phyloP scores from a whole-genome alignment of 1,140 invertebrate genomes.

The Eumeta japonica region DNA sequence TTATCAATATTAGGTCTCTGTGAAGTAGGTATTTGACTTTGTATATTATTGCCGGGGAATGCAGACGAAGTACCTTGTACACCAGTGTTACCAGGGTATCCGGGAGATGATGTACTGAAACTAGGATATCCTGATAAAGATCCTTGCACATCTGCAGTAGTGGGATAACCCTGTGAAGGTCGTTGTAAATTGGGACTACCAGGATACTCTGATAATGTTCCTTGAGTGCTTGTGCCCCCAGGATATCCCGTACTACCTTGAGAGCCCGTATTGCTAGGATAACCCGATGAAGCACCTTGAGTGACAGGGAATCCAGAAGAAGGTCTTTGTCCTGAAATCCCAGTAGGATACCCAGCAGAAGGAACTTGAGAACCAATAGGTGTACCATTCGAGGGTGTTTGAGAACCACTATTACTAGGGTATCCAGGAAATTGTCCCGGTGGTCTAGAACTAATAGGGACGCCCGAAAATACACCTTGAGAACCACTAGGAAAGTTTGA shows the following conservation, averaged over 20 bases:
- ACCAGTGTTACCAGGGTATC: slow-evolving; percentile 61
- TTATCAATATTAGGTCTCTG: too few relatives aligned
- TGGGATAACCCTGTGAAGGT: slow-evolving; percentile 12
- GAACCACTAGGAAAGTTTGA: slow-evolving; percentile 8
- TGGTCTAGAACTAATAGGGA: slow-evolving; percentile 26
- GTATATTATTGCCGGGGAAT: slow-evolving; percentile 17
- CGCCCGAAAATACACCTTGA: slow-evolving; percentile 13
- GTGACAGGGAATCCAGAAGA: slow-evolving; percentile 3
- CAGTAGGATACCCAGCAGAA: not conserved
- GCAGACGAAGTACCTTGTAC: slow-evolving; percentile 30
- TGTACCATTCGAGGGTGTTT: slow-evolving; percentile 32
- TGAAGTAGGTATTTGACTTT: slow-evolving; percentile 14
- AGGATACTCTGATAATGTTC: slow-evolving; percentile 19
- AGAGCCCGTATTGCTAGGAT: slow-evolving; percentile 17
- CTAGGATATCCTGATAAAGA: slow-evolving; percentile 28
- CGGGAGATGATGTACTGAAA: slow-evolving; percentile 46
- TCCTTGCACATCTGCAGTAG: slow-evolving; percentile 23
- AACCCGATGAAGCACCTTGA: slow-evolving; percentile 12
- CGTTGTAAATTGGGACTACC: slow-evolving; percentile 45
- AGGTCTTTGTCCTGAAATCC: not conserved
- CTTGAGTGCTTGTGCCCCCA: slow-evolving; percentile 18
- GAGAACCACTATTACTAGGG: slow-evolving; percentile 16
- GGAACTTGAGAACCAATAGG: slow-evolving; percentile 13
- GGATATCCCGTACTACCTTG: slow-evolving; percentile 28
- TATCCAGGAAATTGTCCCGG: slow-evolving; percentile 14